Evolutionary conservation across 1,140 invertebrate species (phyloP), one percentile per base, ranked within the genome.

Genomic region (Cherax destructor): DNA sequence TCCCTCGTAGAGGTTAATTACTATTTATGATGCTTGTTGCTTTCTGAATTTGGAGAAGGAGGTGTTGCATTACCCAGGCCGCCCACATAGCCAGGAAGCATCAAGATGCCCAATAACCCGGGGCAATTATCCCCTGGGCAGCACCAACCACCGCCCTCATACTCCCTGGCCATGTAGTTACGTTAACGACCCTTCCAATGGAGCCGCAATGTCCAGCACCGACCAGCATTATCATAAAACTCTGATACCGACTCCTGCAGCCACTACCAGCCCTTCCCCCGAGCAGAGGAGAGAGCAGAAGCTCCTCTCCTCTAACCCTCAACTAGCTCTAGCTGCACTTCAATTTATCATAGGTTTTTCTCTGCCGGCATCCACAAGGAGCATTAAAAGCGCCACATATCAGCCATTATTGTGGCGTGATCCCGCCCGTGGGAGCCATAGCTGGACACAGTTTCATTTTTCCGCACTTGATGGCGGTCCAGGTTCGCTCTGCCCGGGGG

Each of bases 271-370:
- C 61, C 1, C 61, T 16, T 41, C 21, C 9, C 80, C 21, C 52
- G 18, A 47, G 11, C 52, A 16, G 61, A 10, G 11, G 18, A 65
- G 61, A 13, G 4, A 65, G 18, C 61, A 4, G 61, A 0, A 3
- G 13, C 10, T 65, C 4, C 61, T 21, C 24, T 30, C 10, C 21
- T n/a, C 80, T 11, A 16, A 13, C 41, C 59, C 7, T 21, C 83
- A 16, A 56, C 77, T 52, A 52, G 79, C 30, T 50, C 79, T 41
- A 41, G 30, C 18, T 81, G 85, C 85, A 86, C 85, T 86, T 86
- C 85, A 86, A 86, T 86, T 86, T 86, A 78, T 86, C 85, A 86
- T 86, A 77, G 74, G 85, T 86, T 81, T 41, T 69, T 86, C 72
- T 86, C 72, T 65, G 10, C 61, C 50, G 85, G 52, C 74, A 52